Evolutionary conservation across 2,113 vertebrate species (phyloP).

Genomic region (Phalacrocorax aristotelis): DNA sequence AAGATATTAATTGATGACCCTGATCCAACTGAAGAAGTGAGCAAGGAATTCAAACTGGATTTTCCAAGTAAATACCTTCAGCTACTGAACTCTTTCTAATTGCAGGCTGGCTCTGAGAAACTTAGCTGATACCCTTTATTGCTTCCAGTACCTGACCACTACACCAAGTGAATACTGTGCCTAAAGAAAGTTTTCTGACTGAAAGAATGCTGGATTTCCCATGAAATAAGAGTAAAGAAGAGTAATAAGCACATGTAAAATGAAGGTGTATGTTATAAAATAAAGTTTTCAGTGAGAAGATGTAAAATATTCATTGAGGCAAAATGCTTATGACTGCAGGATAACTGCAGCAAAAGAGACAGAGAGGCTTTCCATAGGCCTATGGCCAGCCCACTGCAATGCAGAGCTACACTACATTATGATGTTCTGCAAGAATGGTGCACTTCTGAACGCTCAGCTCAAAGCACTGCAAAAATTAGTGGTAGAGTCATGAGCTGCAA

Average conservation of each 20-base stretch:
- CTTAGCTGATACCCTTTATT: not conserved
- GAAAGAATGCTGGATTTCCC: not conserved
- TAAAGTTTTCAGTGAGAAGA: not conserved
- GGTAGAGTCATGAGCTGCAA: not conserved
- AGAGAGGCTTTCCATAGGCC: not conserved
- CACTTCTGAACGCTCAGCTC: not conserved
- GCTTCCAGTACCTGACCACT: not conserved
- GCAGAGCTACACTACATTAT: not conserved
- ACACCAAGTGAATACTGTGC: not conserved
- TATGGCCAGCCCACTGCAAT: not conserved
- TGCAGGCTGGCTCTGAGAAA: not conserved
- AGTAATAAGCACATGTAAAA: not conserved
- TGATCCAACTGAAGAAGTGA: not conserved
- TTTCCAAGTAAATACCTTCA: not conserved
- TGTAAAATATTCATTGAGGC: not conserved
- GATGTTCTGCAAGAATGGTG: not conserved
- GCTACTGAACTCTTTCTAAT: not conserved
- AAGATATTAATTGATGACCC: not conserved
- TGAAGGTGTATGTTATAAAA: not conserved
- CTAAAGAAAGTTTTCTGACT: not conserved
- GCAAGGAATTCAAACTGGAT: not conserved
- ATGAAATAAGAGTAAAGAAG: not conserved
- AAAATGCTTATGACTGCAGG: not conserved
- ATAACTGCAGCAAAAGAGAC: not conserved
- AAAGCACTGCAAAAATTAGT: not conserved